Base-by-base conservation (phyloP, 2,888 invertebrate genomes). In the Arge pagana region DNA sequence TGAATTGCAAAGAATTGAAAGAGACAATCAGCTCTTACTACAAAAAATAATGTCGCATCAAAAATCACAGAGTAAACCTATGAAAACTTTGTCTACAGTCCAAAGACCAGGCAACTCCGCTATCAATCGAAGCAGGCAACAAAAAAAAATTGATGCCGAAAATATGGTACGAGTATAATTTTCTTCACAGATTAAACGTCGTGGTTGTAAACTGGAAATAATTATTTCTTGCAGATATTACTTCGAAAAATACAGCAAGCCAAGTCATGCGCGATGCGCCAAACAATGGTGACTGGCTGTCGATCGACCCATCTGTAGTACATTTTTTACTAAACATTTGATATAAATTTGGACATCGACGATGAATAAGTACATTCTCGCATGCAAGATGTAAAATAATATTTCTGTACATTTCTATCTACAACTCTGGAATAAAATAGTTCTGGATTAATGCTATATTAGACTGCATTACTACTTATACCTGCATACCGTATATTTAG, bases 141-240 rank as follows among this genome's bases (percentile, higher is more conserved):
- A 81, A 54, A 71, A 70, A 50, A 73, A 76, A 59, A 81, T 82
- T 57, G 79, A 81, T 55, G 68, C 71, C 54, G 81, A 81, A 54
- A 82, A 82, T 64, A 66, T 78, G 77, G 82, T 82, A 71, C 58
- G 71, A 59, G 16, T 15, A 15, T 11, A 35, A 55, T 36, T 43
- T 43, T 42, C 23, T 36, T n/a, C n/a, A n/a, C n/a, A n/a, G n/a
- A n/a, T n/a, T n/a, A n/a, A n/a, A n/a, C n/a, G n/a, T n/a, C n/a
- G n/a, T n/a, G n/a, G n/a, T n/a, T n/a, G n/a, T n/a, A n/a, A n/a
- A n/a, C n/a, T n/a, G n/a, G n/a, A n/a, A 51, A 11, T 10, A 35
- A 10, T 13, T 35, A 28, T 40, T 42, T 49, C 21, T 68, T 72
- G 21, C 54, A 73, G 74, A 52, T 71, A 28, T 55, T 74, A 11